Evolutionary conservation across 2,797 vertebrate genomes (phyloP).

Genomic region (Ptychadena robeensis): DNA sequence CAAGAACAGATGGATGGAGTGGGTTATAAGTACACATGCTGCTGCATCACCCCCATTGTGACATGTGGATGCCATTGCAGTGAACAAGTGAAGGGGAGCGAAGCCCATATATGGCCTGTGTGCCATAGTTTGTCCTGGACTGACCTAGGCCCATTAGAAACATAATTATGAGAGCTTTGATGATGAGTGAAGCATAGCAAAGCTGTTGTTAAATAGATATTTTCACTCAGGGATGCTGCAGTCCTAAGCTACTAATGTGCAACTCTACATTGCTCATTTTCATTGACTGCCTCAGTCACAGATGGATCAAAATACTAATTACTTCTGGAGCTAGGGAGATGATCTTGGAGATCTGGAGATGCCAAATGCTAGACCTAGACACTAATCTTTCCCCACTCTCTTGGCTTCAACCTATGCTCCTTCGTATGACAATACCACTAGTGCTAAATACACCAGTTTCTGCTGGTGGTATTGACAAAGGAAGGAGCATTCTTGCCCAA

Average conservation of each 20-base stretch:
- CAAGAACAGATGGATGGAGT: no score
- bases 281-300: neutral
- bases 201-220: neutral
- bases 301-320: neutral
- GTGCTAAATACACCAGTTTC: neutral
- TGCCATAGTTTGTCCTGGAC: no score
- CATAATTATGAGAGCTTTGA: neutral
- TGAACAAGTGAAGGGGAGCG: no score
- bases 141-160: neutral
- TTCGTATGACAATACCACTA: no score
- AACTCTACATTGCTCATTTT: neutral
- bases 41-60: no score
- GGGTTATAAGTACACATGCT: no score
- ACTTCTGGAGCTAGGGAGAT: neutral
- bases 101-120: no score
- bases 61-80: no score
- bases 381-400: neutral
- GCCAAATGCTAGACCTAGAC: neutral
- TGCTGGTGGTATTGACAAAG: neutral
- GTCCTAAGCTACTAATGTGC: neutral
- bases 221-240: neutral
- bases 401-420: no score
- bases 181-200: neutral
- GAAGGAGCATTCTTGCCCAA: no score
- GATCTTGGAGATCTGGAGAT: neutral